Conservation (phyloP, 2,888 invertebrate species). For the Polia nebulosa region DNA sequence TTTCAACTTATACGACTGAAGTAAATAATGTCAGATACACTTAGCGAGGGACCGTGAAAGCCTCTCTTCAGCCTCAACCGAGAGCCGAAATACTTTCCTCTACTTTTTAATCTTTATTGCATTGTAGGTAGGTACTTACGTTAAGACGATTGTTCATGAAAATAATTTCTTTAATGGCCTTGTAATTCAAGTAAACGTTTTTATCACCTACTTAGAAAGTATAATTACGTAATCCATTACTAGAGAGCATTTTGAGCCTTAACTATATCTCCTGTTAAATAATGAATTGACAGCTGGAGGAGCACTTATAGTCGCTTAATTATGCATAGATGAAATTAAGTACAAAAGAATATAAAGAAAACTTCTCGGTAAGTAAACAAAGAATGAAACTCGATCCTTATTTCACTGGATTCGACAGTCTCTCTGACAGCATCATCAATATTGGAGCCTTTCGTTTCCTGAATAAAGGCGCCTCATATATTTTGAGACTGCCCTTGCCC, state of each 20-base stretch:
- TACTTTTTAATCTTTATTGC: constrained; percentile 13
- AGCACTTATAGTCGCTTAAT: neutral
- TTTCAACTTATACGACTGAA: constrained; percentile 1
- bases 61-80: constrained; percentile 16
- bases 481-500: neutral
- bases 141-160: constrained; percentile 16
- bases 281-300: neutral
- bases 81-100: constrained; percentile 19
- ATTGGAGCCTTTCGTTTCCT: neutral
- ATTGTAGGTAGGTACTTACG: neutral
- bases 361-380: neutral
- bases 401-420: no score
- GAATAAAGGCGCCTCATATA: neutral
- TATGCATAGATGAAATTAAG: neutral
- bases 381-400: neutral
- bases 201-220: constrained; percentile 4
- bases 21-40: constrained; percentile 25
- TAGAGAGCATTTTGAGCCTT: neutral
- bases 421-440: neutral
- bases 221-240: constrained; percentile 1
- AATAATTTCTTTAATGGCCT: neutral
- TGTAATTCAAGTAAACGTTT: neutral
- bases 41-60: constrained; percentile 15
- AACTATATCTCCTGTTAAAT: neutral
- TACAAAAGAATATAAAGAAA: neutral